Conservation (phyloP, 2,113 vertebrate genomes). For the human (Homo sapiens) region DNA sequence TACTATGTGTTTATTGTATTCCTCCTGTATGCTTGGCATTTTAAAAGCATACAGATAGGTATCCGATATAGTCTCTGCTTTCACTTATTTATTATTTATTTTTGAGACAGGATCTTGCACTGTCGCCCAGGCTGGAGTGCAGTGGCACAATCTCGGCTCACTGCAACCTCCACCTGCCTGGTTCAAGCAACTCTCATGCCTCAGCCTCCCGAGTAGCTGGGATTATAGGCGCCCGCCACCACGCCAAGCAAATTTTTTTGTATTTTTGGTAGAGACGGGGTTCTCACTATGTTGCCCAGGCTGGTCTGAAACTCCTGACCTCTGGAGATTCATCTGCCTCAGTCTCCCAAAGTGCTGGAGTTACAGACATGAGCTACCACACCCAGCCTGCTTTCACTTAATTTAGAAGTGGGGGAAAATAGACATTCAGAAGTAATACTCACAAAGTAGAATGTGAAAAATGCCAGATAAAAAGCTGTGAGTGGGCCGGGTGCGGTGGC, state of each 20-base stretch:
- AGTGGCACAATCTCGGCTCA: not conserved
- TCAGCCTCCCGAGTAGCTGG: not conserved
- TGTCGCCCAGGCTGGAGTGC: not conserved
- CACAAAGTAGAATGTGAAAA: not conserved
- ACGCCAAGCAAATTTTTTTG: not conserved
- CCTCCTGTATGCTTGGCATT: not conserved
- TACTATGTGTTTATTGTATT: slow-evolving; percentile 11
- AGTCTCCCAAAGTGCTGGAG: too few species aligned
- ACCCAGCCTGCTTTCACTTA: not conserved
- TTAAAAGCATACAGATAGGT: not conserved
- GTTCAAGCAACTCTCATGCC: not conserved
- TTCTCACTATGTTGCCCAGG: not conserved
- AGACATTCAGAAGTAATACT: not conserved
- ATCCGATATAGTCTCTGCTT: not conserved
- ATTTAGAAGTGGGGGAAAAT: not conserved
- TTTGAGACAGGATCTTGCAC: not conserved
- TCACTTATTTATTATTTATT: not conserved
- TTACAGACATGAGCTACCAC: too few species aligned
- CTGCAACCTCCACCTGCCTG: not conserved
- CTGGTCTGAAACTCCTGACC: not conserved
- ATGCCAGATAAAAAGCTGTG: not conserved
- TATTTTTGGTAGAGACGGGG: not conserved
- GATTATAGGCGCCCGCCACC: not conserved
- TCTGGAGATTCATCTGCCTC: not conserved
- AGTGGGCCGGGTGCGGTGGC: too few species aligned